A percentile compares a stretch with the other conserved stretches of the same genome.
These are phyloP conservation scores for Crenuchus spilurus DNA, from an alignment of 2,797 vertebrate genomes.

Conservation along the genomic window DNA sequence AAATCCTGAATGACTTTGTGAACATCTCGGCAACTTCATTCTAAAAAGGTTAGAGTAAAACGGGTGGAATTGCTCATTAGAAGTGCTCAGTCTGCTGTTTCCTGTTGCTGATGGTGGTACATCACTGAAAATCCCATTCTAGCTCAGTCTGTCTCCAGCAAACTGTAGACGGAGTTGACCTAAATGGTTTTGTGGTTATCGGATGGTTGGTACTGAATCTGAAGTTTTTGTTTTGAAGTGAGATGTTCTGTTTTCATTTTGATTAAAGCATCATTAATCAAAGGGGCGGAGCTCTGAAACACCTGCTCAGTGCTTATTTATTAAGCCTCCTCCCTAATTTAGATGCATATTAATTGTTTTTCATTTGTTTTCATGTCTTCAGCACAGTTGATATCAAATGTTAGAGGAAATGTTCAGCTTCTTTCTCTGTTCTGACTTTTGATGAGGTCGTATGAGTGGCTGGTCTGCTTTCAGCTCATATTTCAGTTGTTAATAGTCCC, in stretches of 20 bases:
- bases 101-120: neutral
- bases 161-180: neutral
- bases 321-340: conserved; percentile 58
- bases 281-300: conserved; percentile 11
- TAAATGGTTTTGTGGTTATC: conserved; percentile 13
- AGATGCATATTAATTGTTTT: conserved; percentile 46
- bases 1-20: too few species aligned
- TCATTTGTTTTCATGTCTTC: conserved; percentile 27
- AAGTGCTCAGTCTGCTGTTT: neutral
- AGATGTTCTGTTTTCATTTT: conserved; percentile 35
- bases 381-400: neutral
- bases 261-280: neutral
- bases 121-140: neutral
- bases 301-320: conserved; percentile 57
- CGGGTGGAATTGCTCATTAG: too few species aligned
- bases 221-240: conserved; percentile 27
- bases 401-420: neutral
- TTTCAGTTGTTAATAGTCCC: conserved; percentile 28
- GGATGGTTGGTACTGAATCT: conserved; percentile 29
- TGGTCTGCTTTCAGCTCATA: conserved; percentile 22
- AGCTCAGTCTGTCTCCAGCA: neutral
- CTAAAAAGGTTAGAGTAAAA: too few species aligned
- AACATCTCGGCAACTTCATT: too few species aligned
- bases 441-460: neutral
- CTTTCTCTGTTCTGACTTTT: neutral